Conservation (phyloP, 37 sponge, comb jelly and placozoan species). For the Lycopodina hypogea region DNA sequence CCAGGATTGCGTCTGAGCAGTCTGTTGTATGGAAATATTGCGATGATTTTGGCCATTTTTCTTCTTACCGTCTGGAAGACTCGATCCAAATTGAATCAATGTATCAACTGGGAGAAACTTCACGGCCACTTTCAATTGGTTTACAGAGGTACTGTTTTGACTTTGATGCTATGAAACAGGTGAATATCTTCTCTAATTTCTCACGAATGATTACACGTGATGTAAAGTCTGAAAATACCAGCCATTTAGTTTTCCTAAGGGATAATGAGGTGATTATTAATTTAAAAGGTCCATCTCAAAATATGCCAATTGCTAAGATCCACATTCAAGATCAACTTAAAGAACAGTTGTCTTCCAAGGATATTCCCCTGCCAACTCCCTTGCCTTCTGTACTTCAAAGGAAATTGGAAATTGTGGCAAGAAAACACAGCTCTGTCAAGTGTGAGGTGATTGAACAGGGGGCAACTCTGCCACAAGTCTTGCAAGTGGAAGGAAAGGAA, state of each 20-base stretch:
- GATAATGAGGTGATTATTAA: slow-evolving; percentile 7
- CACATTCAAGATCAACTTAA: slow-evolving; percentile 1
- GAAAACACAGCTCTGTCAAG: neutral
- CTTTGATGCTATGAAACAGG: too few relatives aligned
- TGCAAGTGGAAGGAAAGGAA: slow-evolving; percentile 17
- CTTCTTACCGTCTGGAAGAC: slow-evolving; percentile 23
- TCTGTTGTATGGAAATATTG: slow-evolving; percentile 46
- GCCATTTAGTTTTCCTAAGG: too few relatives aligned
- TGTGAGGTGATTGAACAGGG: too few relatives aligned
- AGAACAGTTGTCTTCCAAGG: neutral
- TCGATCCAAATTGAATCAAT: slow-evolving; percentile 35
- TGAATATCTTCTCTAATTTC: too few relatives aligned
- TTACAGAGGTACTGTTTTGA: slow-evolving; percentile 25
- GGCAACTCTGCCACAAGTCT: neutral
- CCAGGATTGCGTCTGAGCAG: too few relatives aligned
- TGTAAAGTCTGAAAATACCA: neutral
- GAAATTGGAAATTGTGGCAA: neutral
- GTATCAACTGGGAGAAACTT: neutral
- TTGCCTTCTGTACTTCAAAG: neutral
- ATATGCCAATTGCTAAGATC: slow-evolving; percentile 7
- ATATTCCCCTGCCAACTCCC: slow-evolving; percentile 1
- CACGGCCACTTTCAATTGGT: slow-evolving; percentile 24
- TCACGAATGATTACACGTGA: slow-evolving; percentile 26
- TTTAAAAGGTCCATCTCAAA: slow-evolving; percentile 29
- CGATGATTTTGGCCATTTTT: slow-evolving; percentile 23